Percentiles rank a stretch among this genome's conserved stretches.
phyloP scores from a whole-genome alignment of 2,113 vertebrate species.

The Ranitomeya imitator region DNA sequence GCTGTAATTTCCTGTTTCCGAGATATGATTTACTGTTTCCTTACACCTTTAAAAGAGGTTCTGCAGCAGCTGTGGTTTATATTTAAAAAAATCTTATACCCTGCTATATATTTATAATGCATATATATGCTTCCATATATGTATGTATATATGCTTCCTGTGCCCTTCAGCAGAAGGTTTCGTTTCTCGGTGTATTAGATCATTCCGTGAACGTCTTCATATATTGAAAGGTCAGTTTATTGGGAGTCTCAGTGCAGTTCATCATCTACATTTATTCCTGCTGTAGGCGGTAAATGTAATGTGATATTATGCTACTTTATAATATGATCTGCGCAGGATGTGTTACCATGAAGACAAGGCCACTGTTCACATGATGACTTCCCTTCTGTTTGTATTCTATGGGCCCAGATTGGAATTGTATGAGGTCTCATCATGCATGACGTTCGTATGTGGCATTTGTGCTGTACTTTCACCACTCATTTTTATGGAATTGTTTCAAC shows the following conservation, averaged over 20 bases:
- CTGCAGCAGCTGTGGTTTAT: not conserved
- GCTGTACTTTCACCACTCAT: too few species aligned
- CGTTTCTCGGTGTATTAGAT: not conserved
- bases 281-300: not conserved
- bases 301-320: not conserved
- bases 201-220: not conserved
- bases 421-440: too few species aligned
- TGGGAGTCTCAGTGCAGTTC: constrained; percentile 9
- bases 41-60: not conserved
- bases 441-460: too few species aligned
- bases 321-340: not conserved
- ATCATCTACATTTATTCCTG: constrained; percentile 3
- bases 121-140: not conserved
- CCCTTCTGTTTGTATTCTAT: not conserved
- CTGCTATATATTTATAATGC: not conserved
- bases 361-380: not conserved
- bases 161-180: not conserved
- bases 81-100: not conserved
- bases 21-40: too few species aligned
- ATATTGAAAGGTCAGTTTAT: constrained; percentile 27
- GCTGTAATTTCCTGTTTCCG: too few species aligned
- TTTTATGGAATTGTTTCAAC: too few species aligned
- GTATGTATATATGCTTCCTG: not conserved
- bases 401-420: too few species aligned
- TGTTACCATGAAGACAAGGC: not conserved